Evolutionary conservation across 1,140 invertebrate species (phyloP).

Genomic region (Macrobrachium rosenbergii): DNA sequence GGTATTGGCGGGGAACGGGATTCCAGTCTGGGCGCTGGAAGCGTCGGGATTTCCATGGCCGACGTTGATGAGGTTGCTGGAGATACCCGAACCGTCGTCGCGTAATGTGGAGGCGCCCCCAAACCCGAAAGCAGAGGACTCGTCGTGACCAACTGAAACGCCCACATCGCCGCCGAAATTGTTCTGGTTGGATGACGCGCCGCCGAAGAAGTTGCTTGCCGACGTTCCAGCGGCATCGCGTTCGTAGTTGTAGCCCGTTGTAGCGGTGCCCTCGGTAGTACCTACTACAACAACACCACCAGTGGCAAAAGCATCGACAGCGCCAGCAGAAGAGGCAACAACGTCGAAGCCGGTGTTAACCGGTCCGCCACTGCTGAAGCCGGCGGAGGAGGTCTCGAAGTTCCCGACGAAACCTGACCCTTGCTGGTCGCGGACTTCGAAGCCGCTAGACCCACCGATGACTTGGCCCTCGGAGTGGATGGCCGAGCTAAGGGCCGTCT

Average conservation of each 20-base stretch:
- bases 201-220: no score
- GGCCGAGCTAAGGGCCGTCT: constrained; percentile 52
- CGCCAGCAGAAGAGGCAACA: neutral
- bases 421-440: neutral
- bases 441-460: constrained; percentile 21
- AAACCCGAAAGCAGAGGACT: neutral
- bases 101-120: neutral
- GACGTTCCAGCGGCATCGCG: no score
- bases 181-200: no score
- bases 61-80: neutral
- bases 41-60: no score
- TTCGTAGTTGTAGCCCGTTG: no score
- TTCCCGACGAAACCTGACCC: neutral
- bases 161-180: neutral
- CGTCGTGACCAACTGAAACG: neutral
- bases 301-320: neutral
- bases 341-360: neutral
- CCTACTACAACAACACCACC: neutral
- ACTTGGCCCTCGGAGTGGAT: constrained; percentile 39
- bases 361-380: constrained; percentile 22
- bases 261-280: no score
- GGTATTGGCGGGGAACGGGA: no score
- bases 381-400: constrained; percentile 14
- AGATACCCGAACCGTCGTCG: neutral
- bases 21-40: no score